These are phyloP conservation scores for Drosophila burlai DNA, from an alignment of 1,140 invertebrate species.

Conservation along the genomic window DNA sequence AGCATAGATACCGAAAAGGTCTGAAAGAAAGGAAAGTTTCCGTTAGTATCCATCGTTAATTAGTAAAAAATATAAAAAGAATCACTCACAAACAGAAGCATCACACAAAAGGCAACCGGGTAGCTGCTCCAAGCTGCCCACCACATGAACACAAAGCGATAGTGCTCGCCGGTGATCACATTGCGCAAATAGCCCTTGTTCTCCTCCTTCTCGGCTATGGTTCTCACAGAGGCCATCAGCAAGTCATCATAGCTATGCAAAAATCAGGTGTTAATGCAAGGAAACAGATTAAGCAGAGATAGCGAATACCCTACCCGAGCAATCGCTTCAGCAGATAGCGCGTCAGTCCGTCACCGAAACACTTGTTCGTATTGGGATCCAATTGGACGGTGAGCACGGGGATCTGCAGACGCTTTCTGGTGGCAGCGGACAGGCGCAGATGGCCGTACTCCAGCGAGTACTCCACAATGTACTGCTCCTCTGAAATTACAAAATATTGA, in stretches of 20 bases:
- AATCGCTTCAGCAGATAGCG: slow-evolving; percentile 96
- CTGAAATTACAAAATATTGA: slow-evolving; percentile 86
- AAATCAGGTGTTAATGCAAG: not conserved
- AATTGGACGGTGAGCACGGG: slow-evolving; percentile 96
- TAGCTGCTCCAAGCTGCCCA: slow-evolving; percentile 97
- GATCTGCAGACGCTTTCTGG: slow-evolving; percentile 94
- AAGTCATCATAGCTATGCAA: slow-evolving; percentile 93
- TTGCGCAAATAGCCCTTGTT: slow-evolving; percentile 98
- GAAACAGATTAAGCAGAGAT: not conserved
- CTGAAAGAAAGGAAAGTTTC: slow-evolving; percentile 86
- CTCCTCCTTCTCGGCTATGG: slow-evolving; percentile 97
- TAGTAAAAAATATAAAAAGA: not conserved
- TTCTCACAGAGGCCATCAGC: slow-evolving; percentile 98
- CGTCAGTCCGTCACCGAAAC: slow-evolving; percentile 97
- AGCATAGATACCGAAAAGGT: slow-evolving; percentile 99
- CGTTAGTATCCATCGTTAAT: not conserved
- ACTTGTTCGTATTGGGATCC: slow-evolving; percentile 94
- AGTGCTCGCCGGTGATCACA: slow-evolving; percentile 99
- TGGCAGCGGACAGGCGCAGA: slow-evolving; percentile 93
- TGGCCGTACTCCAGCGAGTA: slow-evolving; percentile 99
- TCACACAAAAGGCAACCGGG: slow-evolving; percentile 97
- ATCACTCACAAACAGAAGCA: slow-evolving; percentile 99
- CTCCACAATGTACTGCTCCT: slow-evolving; percentile 98
- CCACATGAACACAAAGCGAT: slow-evolving; percentile 98
- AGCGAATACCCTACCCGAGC: slow-evolving; percentile 87